These are phyloP conservation scores for Ictidomys tridecemlineatus DNA, from an alignment of 2,113 vertebrate species.

Conservation along the genomic window DNA sequence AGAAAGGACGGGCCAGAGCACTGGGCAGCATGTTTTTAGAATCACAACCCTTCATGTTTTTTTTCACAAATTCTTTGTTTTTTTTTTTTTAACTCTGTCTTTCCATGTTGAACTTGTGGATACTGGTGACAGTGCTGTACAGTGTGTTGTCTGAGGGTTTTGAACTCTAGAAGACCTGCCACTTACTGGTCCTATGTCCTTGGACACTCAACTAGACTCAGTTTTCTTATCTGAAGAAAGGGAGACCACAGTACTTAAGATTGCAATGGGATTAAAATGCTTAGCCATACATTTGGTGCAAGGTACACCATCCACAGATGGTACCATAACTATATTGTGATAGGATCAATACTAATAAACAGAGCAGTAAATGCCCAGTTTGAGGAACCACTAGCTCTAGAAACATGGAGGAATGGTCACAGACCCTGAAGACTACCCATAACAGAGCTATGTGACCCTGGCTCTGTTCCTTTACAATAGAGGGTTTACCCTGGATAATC, in stretches of 20 bases:
- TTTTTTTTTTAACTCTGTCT: background rate
- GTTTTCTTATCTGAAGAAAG: conserved; percentile 14
- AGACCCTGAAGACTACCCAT: background rate
- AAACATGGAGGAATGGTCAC: background rate
- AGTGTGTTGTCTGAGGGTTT: background rate
- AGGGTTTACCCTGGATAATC: background rate
- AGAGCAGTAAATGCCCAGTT: background rate
- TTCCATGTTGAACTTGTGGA: background rate
- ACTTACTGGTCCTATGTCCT: background rate
- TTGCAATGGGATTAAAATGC: background rate
- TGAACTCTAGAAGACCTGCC: background rate
- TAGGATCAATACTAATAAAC: background rate
- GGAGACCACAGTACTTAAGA: background rate
- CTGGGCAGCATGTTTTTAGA: background rate
- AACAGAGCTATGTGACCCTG: background rate
- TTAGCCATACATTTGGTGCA: too few relatives aligned
- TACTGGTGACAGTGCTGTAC: background rate
- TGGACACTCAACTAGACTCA: background rate
- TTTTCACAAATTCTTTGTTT: background rate
- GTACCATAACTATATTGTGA: too few relatives aligned
- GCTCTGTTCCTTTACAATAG: background rate
- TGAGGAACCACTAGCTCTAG: background rate
- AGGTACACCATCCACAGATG: fast-evolving
- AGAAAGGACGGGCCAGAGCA: background rate
- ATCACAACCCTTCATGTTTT: background rate